phyloP scores from a whole-genome alignment of 2,888 invertebrate genomes.

The Oxytorus armatus region DNA sequence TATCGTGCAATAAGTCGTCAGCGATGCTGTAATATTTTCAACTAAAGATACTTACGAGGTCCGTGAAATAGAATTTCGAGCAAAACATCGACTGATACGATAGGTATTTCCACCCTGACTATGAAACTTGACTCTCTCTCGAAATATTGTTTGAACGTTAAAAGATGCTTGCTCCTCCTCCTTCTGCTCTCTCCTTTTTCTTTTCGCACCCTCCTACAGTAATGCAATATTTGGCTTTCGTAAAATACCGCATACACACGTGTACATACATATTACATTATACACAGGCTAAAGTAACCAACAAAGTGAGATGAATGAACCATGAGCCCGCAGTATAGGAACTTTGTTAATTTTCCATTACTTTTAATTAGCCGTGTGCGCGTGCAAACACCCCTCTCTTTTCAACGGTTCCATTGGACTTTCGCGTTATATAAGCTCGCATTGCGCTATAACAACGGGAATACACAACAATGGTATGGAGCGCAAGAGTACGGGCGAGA shows the following conservation, averaged over 20 bases:
- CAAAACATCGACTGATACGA: conserved; percentile 26
- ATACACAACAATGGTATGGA: conserved; percentile 24
- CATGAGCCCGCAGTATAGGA: conserved; percentile 25
- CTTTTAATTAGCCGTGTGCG: conserved; percentile 57
- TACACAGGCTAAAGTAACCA: conserved; percentile 6
- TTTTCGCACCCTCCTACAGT: conserved; percentile 13
- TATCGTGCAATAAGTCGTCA: conserved; percentile 4
- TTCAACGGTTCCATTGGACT: conserved; percentile 28
- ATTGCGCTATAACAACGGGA: conserved; percentile 35
- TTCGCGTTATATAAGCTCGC: conserved; percentile 43
- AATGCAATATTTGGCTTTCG: conserved; percentile 2
- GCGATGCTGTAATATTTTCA: conserved; percentile 4
- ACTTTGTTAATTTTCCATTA: conserved; percentile 64
- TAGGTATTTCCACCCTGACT: conserved; percentile 19
- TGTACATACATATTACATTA: not conserved
- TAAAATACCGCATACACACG: not conserved
- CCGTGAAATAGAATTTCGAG: conserved; percentile 22
- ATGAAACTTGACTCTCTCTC: conserved; percentile 38
- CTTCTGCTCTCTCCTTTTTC: not conserved
- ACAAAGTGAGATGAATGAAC: conserved; percentile 56
- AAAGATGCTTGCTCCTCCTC: conserved; percentile 32
- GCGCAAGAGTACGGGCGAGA: conserved; percentile 17
- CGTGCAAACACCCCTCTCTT: not conserved
- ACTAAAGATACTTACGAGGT: conserved; percentile 19
- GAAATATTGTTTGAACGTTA: conserved; percentile 57